Conservation (phyloP, 2,888 invertebrate genomes). For the Eupithecia subfuscata region DNA sequence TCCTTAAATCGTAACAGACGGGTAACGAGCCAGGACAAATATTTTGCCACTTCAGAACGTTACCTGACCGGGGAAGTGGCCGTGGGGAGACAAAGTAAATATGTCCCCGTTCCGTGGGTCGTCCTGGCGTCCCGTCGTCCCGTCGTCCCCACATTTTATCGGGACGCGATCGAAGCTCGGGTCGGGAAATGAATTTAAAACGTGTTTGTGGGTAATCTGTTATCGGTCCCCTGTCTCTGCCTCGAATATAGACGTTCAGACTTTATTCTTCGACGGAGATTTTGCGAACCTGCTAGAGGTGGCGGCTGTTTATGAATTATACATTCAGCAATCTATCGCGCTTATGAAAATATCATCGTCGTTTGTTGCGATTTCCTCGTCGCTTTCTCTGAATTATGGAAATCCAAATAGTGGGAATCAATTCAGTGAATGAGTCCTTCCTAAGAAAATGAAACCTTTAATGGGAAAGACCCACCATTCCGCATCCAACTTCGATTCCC, state of each 20-base stretch:
- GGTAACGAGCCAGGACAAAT: slow-evolving; percentile 79
- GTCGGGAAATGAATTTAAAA: slow-evolving; percentile 84
- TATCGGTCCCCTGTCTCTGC: slow-evolving; percentile 83
- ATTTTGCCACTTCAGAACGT: slow-evolving; percentile 81
- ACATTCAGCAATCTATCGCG: slow-evolving; percentile 33
- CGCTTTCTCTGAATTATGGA: slow-evolving; percentile 22
- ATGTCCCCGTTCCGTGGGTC: slow-evolving; percentile 79
- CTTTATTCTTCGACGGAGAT: slow-evolving; percentile 72
- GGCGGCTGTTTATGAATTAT: slow-evolving; percentile 33
- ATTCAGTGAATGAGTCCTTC: slow-evolving; percentile 1
- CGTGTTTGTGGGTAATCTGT: slow-evolving; percentile 85
- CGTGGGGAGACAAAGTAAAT: slow-evolving; percentile 83
- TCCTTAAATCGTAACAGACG: slow-evolving; percentile 76
- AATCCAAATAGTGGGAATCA: slow-evolving; percentile 13
- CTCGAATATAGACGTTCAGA: slow-evolving; percentile 80
- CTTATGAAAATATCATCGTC: slow-evolving; percentile 34
- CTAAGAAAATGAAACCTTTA: neutral
- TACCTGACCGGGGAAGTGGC: slow-evolving; percentile 82
- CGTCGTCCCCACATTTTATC: slow-evolving; percentile 83
- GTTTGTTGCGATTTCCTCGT: slow-evolving; percentile 27
- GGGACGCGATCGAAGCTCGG: slow-evolving; percentile 82
- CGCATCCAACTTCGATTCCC: neutral
- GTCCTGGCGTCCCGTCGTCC: slow-evolving; percentile 69
- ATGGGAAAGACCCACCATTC: neutral
- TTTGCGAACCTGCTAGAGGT: slow-evolving; percentile 52